Evolutionary conservation across 2,113 vertebrate species (phyloP), one percentile per base, ranked within the genome.

Genomic region (Dascyllus trimaculatus): DNA sequence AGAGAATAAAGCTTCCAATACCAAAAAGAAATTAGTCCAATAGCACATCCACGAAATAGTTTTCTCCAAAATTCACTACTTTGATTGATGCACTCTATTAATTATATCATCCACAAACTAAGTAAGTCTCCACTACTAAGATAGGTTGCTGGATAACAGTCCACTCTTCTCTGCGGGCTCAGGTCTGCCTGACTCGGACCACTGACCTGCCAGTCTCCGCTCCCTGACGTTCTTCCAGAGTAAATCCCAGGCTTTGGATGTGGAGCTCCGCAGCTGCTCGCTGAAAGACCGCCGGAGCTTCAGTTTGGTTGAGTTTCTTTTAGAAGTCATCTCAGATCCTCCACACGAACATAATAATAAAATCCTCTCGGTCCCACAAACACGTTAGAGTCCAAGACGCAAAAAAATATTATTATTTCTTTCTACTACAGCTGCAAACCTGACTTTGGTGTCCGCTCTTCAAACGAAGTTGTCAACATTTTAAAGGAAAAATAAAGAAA

Each of bases 141-240:
- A 43, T 1, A 38, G 5, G 22, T 43, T 26, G 13, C n/a, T 8
- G 52, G 18, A 29, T 7, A 10, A 11, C n/a, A 11, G 22, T 19
- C 24, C 35, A 14, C 22, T 3, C 17, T 10, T 1, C 4, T 3
- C 22, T 25, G 22, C 84, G 62, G 75, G 19, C 15, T 11, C 8
- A 0, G 59, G 56, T 70, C 21, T 24, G 14, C 60, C 52, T 71
- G 29, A 9, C 15, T 69, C 71, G 83, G 73, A 65, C 24, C 72
- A 96, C 97, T 94, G 94, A 98, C 98, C 98, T 98, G 97, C 95
- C 85, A 98, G 94, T n/a, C 96, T 95, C 79, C 95, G 92, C 90
- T 97, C 97, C 4, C 97, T 93, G 87, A 97, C 95, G 79, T 94
- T 97, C 76, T 72, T 97, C 97, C 97, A 97, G 64, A 99, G 95